Percentiles rank a stretch among this genome's conserved stretches.
phyloP scores from a whole-genome alignment of 2,888 invertebrate genomes.

The Dyspetes luteomarginatus region DNA sequence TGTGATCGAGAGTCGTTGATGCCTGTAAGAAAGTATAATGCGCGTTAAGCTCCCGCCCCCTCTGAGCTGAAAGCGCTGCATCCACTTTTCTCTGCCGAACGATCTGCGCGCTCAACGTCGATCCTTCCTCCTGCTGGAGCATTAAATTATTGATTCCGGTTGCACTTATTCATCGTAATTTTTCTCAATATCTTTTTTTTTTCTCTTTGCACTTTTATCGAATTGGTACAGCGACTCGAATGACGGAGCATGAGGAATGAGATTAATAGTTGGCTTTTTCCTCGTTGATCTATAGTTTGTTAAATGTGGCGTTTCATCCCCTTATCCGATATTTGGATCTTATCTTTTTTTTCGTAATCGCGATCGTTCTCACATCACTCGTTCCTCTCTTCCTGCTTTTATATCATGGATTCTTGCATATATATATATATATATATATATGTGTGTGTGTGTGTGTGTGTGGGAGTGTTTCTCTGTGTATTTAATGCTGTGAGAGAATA shows the following conservation, averaged over 20 bases:
- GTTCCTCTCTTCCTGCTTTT: slow-evolving; percentile 3
- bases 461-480: not conserved
- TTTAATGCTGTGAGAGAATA: slow-evolving; percentile 22
- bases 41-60: not conserved
- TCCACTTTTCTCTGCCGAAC: slow-evolving; percentile 26
- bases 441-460: not conserved
- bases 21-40: slow-evolving; percentile 54
- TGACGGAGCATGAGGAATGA: slow-evolving; percentile 16
- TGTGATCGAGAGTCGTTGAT: slow-evolving; percentile 29
- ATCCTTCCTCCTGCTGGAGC: slow-evolving; percentile 31
- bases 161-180: slow-evolving; percentile 24
- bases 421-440: not conserved
- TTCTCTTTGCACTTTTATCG: not conserved
- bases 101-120: slow-evolving; percentile 31
- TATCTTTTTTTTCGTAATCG: slow-evolving; percentile 23
- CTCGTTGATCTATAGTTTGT: no score
- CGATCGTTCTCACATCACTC: not conserved
- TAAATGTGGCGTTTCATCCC: slow-evolving; percentile 22
- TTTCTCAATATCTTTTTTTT: not conserved
- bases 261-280: slow-evolving; percentile 36
- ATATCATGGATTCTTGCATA: no score
- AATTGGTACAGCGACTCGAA: not conserved
- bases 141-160: slow-evolving; percentile 60
- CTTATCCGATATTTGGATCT: slow-evolving; percentile 6
- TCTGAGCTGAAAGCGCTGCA: slow-evolving; percentile 2